Percentiles rank a stretch among this genome's conserved stretches.
These are phyloP conservation scores for Trissonchulus latispiculum DNA, from an alignment of 2,888 invertebrate species.

Conservation along the genomic window DNA sequence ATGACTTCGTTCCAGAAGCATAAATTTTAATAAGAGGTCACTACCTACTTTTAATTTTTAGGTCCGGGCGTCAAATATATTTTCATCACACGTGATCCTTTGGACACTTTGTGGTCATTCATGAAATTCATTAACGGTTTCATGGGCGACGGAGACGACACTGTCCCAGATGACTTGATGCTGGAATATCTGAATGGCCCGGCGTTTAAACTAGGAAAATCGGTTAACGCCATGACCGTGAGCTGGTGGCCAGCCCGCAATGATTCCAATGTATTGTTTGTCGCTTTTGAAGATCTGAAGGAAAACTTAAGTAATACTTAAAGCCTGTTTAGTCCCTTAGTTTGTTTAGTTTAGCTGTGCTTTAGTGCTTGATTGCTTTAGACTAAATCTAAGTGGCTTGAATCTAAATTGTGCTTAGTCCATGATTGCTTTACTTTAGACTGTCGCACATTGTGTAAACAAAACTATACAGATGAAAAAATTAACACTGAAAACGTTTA, in stretches of 20 bases:
- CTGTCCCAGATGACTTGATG: neutral
- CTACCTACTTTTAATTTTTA: too few species aligned
- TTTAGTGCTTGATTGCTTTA: too few species aligned
- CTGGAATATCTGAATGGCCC: neutral
- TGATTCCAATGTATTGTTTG: neutral
- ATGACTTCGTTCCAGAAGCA: too few species aligned
- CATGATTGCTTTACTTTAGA: too few species aligned
- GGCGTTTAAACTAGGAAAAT: neutral
- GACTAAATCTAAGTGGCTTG: too few species aligned
- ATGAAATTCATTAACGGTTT: neutral
- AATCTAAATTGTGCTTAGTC: too few species aligned
- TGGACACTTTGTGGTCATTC: neutral
- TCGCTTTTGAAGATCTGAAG: neutral
- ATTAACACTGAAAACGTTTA: too few species aligned
- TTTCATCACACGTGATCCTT: neutral
- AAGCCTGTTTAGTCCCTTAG: too few species aligned
- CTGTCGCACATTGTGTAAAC: too few species aligned
- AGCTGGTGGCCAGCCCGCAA: neutral
- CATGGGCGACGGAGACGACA: neutral
- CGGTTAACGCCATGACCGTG: neutral
- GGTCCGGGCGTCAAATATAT: neutral
- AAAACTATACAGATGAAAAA: too few species aligned
- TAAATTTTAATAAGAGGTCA: too few species aligned
- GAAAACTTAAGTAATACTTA: neutral
- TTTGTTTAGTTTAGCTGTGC: too few species aligned